Percentiles rank a stretch among this genome's conserved stretches.
phyloP scores from a whole-genome alignment of 2,888 invertebrate genomes.

The Melipona bicolor region DNA sequence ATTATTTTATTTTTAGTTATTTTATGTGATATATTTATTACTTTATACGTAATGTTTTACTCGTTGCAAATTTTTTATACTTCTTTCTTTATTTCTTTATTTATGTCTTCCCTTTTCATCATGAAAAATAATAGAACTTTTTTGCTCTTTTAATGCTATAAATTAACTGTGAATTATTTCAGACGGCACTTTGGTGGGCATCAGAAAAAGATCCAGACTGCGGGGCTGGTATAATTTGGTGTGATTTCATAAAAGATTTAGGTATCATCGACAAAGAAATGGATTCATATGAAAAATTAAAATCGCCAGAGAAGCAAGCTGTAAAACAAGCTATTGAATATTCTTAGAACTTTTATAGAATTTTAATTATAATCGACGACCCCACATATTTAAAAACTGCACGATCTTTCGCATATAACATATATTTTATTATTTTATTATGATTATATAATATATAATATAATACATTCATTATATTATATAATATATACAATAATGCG shows the following conservation, averaged over 20 bases:
- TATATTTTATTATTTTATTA: neutral
- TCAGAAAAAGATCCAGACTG: conserved; percentile 83
- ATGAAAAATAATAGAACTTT: neutral
- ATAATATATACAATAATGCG: neutral
- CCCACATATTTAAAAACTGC: neutral
- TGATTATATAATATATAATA: neutral
- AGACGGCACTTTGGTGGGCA: conserved; percentile 85
- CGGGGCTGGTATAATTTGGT: conserved; percentile 85
- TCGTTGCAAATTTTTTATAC: too few species aligned
- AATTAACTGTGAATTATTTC: conserved; percentile 16
- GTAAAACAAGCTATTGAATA: neutral
- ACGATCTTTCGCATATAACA: neutral
- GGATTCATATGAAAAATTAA: neutral
- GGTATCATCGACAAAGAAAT: conserved; percentile 80
- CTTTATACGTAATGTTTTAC: too few species aligned
- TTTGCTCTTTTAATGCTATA: neutral
- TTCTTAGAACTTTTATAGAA: neutral
- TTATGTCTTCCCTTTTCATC: neutral
- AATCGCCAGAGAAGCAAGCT: neutral
- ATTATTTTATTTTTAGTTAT: too few species aligned
- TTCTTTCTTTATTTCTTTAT: too few species aligned
- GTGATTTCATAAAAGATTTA: conserved; percentile 84
- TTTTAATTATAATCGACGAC: neutral
- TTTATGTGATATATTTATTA: too few species aligned
- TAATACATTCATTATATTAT: too few species aligned